Percentiles rank a stretch among this genome's conserved stretches.
Conservation (phyloP, 2,113 vertebrate genomes). For the Psilopsiagon aurifrons region DNA sequence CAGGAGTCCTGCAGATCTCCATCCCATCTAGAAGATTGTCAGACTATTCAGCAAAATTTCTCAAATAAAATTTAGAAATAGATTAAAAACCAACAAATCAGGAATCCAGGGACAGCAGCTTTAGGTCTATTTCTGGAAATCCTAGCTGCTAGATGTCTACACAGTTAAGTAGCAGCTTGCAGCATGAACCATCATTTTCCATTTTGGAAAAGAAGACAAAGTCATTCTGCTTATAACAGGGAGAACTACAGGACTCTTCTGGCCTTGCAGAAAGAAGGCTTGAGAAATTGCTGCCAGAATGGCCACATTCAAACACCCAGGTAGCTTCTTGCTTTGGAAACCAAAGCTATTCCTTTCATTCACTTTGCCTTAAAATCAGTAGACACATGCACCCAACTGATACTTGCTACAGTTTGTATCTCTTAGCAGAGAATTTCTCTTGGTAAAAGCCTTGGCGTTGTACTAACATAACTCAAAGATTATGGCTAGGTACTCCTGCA, state of each 20-base stretch:
- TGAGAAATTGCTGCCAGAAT: not conserved
- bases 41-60: not conserved
- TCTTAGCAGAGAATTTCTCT: not conserved
- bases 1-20: not conserved
- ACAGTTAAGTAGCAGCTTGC: not conserved
- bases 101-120: accelerated
- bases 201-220: not conserved
- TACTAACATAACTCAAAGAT: not conserved
- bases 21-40: not conserved
- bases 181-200: not conserved
- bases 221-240: not conserved
- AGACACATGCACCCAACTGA: not conserved
- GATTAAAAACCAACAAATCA: not conserved
- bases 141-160: not conserved
- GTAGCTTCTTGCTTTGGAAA: not conserved
- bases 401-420: not conserved
- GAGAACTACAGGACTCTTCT: not conserved
- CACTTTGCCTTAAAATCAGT: not conserved
- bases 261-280: not conserved
- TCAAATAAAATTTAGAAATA: not conserved
- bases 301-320: not conserved
- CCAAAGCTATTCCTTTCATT: not conserved
- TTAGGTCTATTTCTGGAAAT: not conserved
- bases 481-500: not conserved
- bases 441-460: not conserved